A percentile compares a stretch with the other conserved stretches of the same genome.
Evolutionary conservation across 2,113 vertebrate genomes (phyloP).

Genomic region (Acrocephalus arundinaceus): DNA sequence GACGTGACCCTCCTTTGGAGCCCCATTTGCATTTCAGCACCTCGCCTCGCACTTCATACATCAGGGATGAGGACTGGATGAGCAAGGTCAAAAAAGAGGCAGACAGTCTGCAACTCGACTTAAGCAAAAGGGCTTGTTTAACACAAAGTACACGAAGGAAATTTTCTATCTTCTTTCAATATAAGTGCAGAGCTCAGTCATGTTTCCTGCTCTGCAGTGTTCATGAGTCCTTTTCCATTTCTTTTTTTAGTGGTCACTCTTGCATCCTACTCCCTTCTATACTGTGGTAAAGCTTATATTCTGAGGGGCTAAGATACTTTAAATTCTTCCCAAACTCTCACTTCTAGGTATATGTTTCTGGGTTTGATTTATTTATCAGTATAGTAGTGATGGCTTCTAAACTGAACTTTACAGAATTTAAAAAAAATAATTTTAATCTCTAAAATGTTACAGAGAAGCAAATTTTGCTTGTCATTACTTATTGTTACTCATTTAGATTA

Average conservation of each 20-base stretch:
- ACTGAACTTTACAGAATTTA: neutral
- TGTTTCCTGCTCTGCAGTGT: neutral
- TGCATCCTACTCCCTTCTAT: neutral
- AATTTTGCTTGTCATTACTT: neutral
- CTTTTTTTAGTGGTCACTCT: neutral
- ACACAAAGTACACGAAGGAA: neutral
- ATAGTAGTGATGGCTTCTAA: neutral
- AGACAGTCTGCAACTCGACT: neutral
- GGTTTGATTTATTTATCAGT: neutral
- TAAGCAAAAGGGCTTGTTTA: neutral
- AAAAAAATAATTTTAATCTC: neutral
- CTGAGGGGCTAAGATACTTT: neutral
- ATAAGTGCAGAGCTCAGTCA: neutral
- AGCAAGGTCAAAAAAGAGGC: neutral
- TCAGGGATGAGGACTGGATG: neutral
- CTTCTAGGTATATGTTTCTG: neutral
- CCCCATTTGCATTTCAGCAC: constrained; percentile 9
- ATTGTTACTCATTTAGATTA: neutral
- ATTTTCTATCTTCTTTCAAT: neutral
- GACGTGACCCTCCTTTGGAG: neutral
- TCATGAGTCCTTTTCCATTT: rapidly evolving
- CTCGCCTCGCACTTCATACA: neutral
- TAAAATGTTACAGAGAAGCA: neutral
- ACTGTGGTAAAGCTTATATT: neutral
- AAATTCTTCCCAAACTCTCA: neutral